A percentile compares a stretch with the other conserved stretches of the same genome.
These are phyloP conservation scores for Morpho helenor DNA, from an alignment of 2,888 invertebrate genomes.

Conservation along the genomic window DNA sequence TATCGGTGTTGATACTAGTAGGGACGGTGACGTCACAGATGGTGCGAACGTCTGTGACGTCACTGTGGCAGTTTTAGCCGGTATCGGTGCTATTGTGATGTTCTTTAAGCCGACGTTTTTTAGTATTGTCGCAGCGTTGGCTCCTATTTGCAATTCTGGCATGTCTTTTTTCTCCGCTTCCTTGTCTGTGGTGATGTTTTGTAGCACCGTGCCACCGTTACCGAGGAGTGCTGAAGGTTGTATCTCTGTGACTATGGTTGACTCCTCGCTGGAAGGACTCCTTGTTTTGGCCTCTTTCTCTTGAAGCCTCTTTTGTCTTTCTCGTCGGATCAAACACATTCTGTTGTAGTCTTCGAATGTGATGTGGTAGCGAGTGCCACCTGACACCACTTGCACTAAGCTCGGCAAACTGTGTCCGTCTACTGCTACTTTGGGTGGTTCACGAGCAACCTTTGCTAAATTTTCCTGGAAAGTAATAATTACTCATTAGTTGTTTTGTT, in stretches of 20 bases:
- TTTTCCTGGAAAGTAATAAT: slow-evolving; percentile 51
- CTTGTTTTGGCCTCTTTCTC: slow-evolving; percentile 43
- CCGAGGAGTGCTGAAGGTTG: slow-evolving; percentile 59
- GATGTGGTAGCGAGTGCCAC: slow-evolving; percentile 89
- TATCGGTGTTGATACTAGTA: slow-evolving; percentile 50
- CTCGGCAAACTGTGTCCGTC: slow-evolving; percentile 80
- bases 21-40: slow-evolving; percentile 45
- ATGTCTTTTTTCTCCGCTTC: slow-evolving; percentile 42
- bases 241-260: slow-evolving; percentile 57
- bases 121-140: slow-evolving; percentile 64
- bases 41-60: slow-evolving; percentile 52
- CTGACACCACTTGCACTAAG: slow-evolving; percentile 86
- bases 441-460: slow-evolving; percentile 56
- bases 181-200: slow-evolving; percentile 44
- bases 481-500: no score
- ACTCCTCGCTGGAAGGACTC: slow-evolving; percentile 38
- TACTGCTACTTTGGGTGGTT: slow-evolving; percentile 77
- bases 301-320: slow-evolving; percentile 81
- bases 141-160: slow-evolving; percentile 46
- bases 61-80: slow-evolving; percentile 59
- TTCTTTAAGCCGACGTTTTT: slow-evolving; percentile 73
- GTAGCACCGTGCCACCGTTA: slow-evolving; percentile 59
- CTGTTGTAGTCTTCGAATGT: slow-evolving; percentile 89
- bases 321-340: slow-evolving; percentile 85
- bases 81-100: slow-evolving; percentile 70